Evolutionary conservation across 2,113 vertebrate genomes (phyloP).

Genomic region (Dipodomys stephensi): DNA sequence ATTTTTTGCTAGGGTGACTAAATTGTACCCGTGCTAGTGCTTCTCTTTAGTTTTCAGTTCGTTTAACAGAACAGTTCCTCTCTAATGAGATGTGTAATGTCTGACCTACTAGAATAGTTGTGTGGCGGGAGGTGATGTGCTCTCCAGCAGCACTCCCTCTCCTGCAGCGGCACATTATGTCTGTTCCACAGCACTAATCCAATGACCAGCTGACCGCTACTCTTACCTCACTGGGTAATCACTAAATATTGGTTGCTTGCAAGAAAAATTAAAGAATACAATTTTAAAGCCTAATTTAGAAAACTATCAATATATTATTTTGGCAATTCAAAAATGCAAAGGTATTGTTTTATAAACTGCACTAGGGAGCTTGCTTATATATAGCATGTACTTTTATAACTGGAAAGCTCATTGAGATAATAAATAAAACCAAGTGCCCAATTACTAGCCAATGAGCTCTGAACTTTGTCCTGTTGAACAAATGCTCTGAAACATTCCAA

Average conservation of each 20-base stretch:
- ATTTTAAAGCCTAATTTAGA: not conserved
- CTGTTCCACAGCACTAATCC: not conserved
- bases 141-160: not conserved
- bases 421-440: not conserved
- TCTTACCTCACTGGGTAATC: not conserved
- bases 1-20: not conserved
- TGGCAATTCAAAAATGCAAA: not conserved
- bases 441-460: no score
- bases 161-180: not conserved
- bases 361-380: not conserved
- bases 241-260: not conserved
- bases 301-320: not conserved
- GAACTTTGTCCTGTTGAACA: conserved; percentile 16
- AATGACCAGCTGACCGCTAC: not conserved
- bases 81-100: not conserved
- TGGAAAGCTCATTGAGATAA: not conserved
- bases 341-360: not conserved
- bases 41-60: not conserved
- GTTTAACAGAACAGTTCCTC: not conserved
- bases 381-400: not conserved
- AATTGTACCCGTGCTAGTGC: not conserved
- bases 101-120: not conserved
- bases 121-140: not conserved
- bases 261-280: conserved; percentile 18
- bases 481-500: not conserved